Percentiles rank a stretch among this genome's conserved stretches.
Evolutionary conservation across 1,140 invertebrate genomes (phyloP).

Genomic region (Drosophila asahinai): DNA sequence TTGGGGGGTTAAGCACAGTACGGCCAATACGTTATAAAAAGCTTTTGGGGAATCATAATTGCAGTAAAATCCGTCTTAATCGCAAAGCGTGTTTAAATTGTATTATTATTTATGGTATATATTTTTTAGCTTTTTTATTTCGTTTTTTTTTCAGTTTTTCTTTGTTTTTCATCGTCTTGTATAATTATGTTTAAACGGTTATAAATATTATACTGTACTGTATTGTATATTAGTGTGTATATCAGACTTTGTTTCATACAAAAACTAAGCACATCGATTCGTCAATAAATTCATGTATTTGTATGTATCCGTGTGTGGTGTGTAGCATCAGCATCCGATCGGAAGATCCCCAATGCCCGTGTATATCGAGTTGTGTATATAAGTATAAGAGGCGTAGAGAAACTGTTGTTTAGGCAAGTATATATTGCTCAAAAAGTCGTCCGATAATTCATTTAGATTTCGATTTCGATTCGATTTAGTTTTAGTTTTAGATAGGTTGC

Average conservation of each 20-base stretch:
- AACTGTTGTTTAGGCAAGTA: slow-evolving; percentile 73
- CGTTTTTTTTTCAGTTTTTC: slow-evolving; percentile 16
- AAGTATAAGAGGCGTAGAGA: slow-evolving; percentile 67
- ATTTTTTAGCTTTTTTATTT: slow-evolving; percentile 34
- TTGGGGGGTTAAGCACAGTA: slow-evolving; percentile 47
- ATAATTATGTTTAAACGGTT: slow-evolving; percentile 78
- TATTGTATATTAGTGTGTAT: slow-evolving; percentile 82
- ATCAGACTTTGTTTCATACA: slow-evolving; percentile 83
- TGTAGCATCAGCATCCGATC: slow-evolving; percentile 7
- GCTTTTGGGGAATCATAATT: slow-evolving; percentile 45
- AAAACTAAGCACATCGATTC: slow-evolving; percentile 81
- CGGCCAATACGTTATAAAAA: slow-evolving; percentile 58
- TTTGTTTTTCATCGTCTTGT: slow-evolving; percentile 39
- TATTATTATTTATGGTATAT: slow-evolving; percentile 43
- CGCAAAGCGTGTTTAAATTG: slow-evolving; percentile 63
- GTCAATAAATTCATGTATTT: slow-evolving; percentile 82
- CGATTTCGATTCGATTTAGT: neutral
- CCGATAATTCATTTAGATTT: slow-evolving; percentile 36
- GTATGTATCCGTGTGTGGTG: slow-evolving; percentile 45
- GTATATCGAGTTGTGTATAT: slow-evolving; percentile 30
- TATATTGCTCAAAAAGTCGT: slow-evolving; percentile 76
- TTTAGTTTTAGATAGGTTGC: slow-evolving; percentile 39
- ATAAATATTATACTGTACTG: slow-evolving; percentile 76
- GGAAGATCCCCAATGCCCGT: slow-evolving; percentile 6
- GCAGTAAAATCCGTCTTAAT: slow-evolving; percentile 53